Conservation (phyloP, 1,140 invertebrate species). For the Bicyclus anynana region DNA sequence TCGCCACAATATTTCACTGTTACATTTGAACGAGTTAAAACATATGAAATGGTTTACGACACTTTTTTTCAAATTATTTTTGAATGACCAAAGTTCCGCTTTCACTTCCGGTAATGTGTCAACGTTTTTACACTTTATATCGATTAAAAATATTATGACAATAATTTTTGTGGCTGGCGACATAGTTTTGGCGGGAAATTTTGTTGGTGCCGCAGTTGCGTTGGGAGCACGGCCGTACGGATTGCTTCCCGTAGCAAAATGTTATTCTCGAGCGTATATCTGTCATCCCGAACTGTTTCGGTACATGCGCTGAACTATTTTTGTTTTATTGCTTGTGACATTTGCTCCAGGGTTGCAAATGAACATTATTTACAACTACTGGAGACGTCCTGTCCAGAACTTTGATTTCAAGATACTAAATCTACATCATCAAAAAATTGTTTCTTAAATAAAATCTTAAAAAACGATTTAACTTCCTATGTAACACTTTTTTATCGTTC, state of each 20-base stretch:
- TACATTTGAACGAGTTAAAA: conserved; percentile 16
- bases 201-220: conserved; percentile 9
- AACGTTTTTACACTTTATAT: conserved; percentile 37
- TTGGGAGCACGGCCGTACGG: conserved; percentile 40
- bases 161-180: conserved; percentile 37
- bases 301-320: conserved; percentile 10
- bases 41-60: conserved; percentile 17
- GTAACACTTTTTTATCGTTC: too few relatives aligned
- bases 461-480: too few relatives aligned
- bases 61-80: conserved; percentile 17
- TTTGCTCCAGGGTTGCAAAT: background rate
- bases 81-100: conserved; percentile 7
- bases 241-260: conserved; percentile 43
- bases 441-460: too few relatives aligned
- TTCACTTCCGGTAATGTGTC: conserved; percentile 19
- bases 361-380: background rate
- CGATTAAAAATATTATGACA: conserved; percentile 38
- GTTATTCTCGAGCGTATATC: conserved; percentile 23
- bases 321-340: background rate
- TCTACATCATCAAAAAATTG: too few relatives aligned
- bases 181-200: conserved; percentile 29
- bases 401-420: too few relatives aligned
- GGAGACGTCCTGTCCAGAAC: too few relatives aligned
- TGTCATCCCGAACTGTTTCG: conserved; percentile 14
- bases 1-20: conserved; percentile 19